These are phyloP conservation scores for Harpalus rubripes DNA, from an alignment of 2,888 invertebrate species.

Conservation along the genomic window DNA sequence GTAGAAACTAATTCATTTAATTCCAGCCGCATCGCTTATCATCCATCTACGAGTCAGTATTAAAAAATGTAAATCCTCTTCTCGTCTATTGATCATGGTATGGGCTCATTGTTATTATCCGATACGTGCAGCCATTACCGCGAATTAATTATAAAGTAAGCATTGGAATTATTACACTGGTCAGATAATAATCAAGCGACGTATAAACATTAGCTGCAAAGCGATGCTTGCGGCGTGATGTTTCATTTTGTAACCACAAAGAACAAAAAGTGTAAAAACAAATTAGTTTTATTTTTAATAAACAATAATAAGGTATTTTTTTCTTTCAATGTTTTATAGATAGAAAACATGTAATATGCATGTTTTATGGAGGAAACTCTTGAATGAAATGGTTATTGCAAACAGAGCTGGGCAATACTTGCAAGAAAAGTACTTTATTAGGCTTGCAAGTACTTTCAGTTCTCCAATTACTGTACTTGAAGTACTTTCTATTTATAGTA, in stretches of 20 bases:
- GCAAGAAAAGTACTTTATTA: too few species aligned
- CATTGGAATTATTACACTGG: conserved; percentile 62
- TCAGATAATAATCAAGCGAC: conserved; percentile 61
- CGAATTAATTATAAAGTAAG: conserved; percentile 66
- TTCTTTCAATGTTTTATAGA: too few species aligned
- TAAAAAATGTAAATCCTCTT: conserved; percentile 31
- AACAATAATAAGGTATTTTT: too few species aligned
- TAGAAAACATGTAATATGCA: too few species aligned
- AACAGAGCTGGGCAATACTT: too few species aligned
- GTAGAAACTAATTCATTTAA: neutral
- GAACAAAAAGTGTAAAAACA: too few species aligned
- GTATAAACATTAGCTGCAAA: conserved; percentile 57
- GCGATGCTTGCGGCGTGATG: conserved; percentile 34
- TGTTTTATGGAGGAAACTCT: too few species aligned
- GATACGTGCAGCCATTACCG: conserved; percentile 63
- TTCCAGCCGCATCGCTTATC: conserved; percentile 9
- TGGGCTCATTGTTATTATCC: conserved; percentile 58
- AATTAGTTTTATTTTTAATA: too few species aligned
- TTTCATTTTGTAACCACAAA: conserved; percentile 6
- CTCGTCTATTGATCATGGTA: conserved; percentile 20
- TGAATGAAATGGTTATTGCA: too few species aligned
- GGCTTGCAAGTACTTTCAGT: too few species aligned
- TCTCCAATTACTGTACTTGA: too few species aligned
- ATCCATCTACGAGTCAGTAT: conserved; percentile 30
- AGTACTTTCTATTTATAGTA: too few species aligned